Evolutionary conservation across 2,113 vertebrate genomes (phyloP), one percentile per base, ranked within the genome.

Genomic region (Sylvia atricapilla): DNA sequence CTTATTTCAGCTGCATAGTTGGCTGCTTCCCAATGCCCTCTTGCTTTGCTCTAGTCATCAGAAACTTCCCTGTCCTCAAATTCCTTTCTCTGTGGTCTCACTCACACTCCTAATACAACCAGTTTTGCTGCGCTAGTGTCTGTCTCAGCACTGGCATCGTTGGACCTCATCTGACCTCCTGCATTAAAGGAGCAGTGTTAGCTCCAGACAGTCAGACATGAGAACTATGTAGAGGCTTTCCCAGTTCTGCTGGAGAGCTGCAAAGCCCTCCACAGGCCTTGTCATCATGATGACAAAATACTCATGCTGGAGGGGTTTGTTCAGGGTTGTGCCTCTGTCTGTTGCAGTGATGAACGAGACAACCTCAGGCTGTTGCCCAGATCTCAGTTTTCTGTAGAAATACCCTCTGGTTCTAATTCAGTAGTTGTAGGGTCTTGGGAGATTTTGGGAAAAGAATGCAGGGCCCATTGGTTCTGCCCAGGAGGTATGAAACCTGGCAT

Each of bases 41-140:
- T 86, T 92, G 94, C 90, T 94, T 95, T 94, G 69, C 75, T 44
- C 64, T 44, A 84, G 76, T 96, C 90, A 93, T 94, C 95, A 94
- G 92, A 95, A 94, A 62, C 88, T 84, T 93, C 90, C 60, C 66
- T 84, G 84, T 86, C 90, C 92, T 93, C 82, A 95, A 82, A 95
- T 95, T 95, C 94, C 80, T 94, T 84, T 96, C 93, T 97, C 89
- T 96, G 91, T 93, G 91, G 94, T 93, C 95, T 95, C 86, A 13
- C 68, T 89, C 87, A 52, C 63, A 30, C 80, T 95, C 88, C 86
- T 79, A 70, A 27, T 78, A 72, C 68, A 64, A 68, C 80, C 80
- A 75, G 90, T 94, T 97, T 91, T 93, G 96, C 95, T 95, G 90
- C 1, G 93, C 90, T 94, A 91, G 92, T 94, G 91, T 97, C 87